phyloP scores from a whole-genome alignment of 1,140 invertebrate species.

The Phymastichus coffea region DNA sequence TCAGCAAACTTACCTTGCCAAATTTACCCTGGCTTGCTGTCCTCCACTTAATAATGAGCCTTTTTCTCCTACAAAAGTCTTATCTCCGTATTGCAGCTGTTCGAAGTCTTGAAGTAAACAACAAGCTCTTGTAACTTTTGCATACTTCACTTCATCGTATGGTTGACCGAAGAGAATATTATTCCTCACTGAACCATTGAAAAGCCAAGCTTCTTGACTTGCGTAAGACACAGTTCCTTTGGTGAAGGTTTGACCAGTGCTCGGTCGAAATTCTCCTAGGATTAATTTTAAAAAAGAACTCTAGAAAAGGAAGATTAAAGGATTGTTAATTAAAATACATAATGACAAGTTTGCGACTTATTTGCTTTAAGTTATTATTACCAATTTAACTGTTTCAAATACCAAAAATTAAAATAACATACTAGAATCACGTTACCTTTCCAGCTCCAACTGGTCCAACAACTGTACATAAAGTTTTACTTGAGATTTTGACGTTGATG shows the following conservation, averaged over 20 bases:
- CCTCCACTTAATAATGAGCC: conserved; percentile 86
- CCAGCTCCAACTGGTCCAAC: conserved; percentile 81
- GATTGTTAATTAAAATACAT: conserved; percentile 11
- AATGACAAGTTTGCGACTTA: no score
- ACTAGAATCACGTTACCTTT: conserved; percentile 68
- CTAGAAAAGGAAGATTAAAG: conserved; percentile 49
- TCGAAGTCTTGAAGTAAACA: conserved; percentile 79
- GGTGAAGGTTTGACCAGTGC: conserved; percentile 63
- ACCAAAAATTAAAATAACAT: no score
- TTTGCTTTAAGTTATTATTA: no score
- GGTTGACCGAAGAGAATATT: conserved; percentile 56
- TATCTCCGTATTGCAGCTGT: conserved; percentile 73
- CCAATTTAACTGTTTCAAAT: no score
- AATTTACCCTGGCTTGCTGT: conserved; percentile 85
- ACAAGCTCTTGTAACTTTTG: conserved; percentile 71
- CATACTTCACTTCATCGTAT: conserved; percentile 67
- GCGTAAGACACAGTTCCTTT: conserved; percentile 69
- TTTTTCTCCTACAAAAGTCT: conserved; percentile 83
- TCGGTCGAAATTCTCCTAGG: conserved; percentile 68
- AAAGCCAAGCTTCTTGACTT: conserved; percentile 73
- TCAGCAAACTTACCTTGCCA: conserved; percentile 62
- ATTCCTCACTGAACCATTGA: conserved; percentile 36
- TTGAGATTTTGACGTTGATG: conserved; percentile 63
- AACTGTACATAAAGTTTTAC: conserved; percentile 70
- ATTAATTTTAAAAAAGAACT: conserved; percentile 74